Conservation (phyloP, 2,888 invertebrate genomes). For the Aricia artaxerxes region DNA sequence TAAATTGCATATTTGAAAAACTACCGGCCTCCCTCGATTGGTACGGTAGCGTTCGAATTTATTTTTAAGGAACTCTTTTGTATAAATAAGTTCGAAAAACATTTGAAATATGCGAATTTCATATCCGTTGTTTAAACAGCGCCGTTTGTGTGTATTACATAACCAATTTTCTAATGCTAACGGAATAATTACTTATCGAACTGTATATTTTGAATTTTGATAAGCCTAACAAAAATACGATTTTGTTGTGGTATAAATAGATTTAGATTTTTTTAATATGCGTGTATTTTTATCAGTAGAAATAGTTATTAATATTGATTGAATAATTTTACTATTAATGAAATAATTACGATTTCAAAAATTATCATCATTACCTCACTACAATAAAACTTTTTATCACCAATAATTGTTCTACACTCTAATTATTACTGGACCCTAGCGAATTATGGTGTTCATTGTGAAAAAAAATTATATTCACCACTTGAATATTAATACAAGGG, state of each 20-base stretch:
- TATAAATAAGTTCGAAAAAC: constrained; percentile 33
- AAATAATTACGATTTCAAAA: not conserved
- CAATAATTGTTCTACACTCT: constrained; percentile 12
- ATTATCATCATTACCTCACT: not conserved
- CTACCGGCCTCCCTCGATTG: constrained; percentile 61
- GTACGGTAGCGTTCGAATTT: constrained; percentile 46
- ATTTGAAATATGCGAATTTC: constrained; percentile 19
- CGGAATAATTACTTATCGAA: not conserved
- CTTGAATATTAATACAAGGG: constrained; percentile 61
- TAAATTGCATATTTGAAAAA: constrained; percentile 80
- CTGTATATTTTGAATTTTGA: not conserved
- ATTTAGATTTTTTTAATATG: not conserved
- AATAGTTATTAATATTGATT: not conserved
- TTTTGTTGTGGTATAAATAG: not conserved
- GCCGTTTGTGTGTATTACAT: not conserved
- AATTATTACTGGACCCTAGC: constrained; percentile 35
- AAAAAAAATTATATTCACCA: constrained; percentile 55
- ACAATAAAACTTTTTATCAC: constrained; percentile 22
- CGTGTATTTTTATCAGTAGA: no score
- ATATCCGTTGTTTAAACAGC: not conserved
- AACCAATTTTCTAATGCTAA: not conserved
- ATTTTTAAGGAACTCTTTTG: constrained; percentile 43
- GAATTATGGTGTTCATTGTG: constrained; percentile 40
- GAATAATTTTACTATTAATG: not conserved
- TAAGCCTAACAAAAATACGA: not conserved